Percentiles rank a stretch among this genome's conserved stretches.
phyloP scores from a whole-genome alignment of 2,113 vertebrate species.

The Edolisoma coerulescens region DNA sequence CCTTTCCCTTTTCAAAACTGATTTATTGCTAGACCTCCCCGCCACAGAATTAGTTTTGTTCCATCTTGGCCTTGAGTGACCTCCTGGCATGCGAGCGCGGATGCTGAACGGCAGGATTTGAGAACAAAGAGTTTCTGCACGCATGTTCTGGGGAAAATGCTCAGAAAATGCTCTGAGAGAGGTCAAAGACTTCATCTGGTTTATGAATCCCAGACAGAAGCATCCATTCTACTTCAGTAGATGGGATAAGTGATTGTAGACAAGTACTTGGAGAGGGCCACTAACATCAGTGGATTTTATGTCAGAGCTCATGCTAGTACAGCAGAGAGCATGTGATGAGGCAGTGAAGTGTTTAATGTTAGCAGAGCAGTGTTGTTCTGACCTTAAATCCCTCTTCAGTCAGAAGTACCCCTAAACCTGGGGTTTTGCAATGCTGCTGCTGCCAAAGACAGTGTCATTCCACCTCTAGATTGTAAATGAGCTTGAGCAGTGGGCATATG shows the following conservation, averaged over 20 bases:
- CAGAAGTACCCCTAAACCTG: neutral
- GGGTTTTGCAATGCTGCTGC: neutral
- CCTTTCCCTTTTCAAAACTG: neutral
- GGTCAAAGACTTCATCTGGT: neutral
- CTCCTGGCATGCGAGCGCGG: neutral
- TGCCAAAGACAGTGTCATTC: neutral
- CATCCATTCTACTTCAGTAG: neutral
- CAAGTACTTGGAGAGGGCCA: neutral
- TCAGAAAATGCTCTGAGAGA: neutral
- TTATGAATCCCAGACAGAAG: neutral
- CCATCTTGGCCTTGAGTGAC: neutral
- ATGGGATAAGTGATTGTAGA: neutral
- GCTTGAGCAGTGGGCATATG: neutral
- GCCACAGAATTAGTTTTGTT: neutral
- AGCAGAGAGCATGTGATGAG: neutral
- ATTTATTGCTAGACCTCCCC: neutral
- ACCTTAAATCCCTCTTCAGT: neutral
- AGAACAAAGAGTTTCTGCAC: slow-evolving; percentile 24
- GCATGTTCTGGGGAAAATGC: neutral
- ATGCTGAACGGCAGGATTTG: neutral
- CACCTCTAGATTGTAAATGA: neutral
- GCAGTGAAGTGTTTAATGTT: neutral
- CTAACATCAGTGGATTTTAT: neutral
- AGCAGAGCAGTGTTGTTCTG: neutral
- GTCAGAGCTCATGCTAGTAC: neutral